phyloP scores from a whole-genome alignment of 2,113 vertebrate genomes.

The Phaethon lepturus region DNA sequence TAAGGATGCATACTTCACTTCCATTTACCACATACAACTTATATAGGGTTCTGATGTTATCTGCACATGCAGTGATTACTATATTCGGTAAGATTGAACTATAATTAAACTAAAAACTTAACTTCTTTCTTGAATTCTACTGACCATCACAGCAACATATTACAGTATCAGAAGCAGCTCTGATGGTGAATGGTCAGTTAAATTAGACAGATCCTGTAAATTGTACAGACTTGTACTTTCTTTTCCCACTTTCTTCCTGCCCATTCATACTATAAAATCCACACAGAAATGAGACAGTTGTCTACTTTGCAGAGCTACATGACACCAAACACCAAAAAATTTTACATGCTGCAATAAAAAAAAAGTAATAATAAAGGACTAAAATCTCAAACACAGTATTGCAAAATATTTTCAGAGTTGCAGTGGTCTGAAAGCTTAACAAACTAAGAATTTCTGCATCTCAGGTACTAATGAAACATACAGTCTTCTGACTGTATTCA shows the following conservation, averaged over 20 bases:
- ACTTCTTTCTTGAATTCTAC: neutral
- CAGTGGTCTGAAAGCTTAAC: neutral
- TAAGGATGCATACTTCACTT: neutral
- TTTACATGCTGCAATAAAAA: neutral
- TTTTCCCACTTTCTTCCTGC: neutral
- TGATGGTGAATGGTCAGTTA: neutral
- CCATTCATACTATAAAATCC: neutral
- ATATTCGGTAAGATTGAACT: neutral
- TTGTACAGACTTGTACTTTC: neutral
- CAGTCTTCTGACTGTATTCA: neutral
- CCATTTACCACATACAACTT: neutral
- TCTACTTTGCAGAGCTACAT: neutral
- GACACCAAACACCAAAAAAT: neutral
- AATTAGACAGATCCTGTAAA: neutral
- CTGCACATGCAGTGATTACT: neutral
- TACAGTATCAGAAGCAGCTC: neutral
- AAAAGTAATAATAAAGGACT: neutral
- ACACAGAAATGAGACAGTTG: neutral
- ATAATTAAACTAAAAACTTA: neutral
- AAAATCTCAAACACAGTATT: neutral
- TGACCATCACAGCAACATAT: neutral
- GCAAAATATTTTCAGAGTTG: neutral
- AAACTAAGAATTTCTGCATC: neutral
- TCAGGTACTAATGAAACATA: neutral
- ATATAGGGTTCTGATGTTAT: neutral